Conservation (phyloP, 2,797 vertebrate genomes). For the Microchirus variegatus region DNA sequence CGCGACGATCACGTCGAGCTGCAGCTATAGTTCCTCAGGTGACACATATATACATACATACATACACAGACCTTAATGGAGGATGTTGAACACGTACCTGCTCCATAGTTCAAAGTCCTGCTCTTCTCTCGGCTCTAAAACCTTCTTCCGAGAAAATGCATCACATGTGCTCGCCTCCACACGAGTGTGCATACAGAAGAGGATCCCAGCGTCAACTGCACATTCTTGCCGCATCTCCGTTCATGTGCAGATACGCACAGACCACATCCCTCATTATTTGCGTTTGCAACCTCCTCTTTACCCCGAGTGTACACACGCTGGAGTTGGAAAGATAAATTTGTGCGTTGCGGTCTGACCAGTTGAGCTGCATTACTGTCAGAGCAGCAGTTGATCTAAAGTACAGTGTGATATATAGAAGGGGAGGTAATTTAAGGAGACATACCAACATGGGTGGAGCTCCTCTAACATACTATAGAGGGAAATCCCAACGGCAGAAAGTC, state of each 20-base stretch:
- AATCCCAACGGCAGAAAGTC: neutral
- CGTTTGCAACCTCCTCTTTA: too few species aligned
- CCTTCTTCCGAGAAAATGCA: neutral
- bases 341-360: constrained; percentile 14
- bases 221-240: neutral
- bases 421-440: neutral
- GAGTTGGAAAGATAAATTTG: neutral
- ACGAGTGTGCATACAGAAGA: neutral
- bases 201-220: neutral
- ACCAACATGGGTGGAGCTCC: neutral
- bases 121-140: neutral
- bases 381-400: neutral
- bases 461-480: neutral
- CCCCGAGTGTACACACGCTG: neutral
- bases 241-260: neutral
- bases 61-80: neutral
- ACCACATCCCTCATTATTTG: neutral
- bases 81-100: neutral
- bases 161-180: neutral
- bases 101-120: constrained; percentile 2
- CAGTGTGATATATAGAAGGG: neutral
- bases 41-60: neutral
- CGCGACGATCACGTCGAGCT: too few species aligned
- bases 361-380: constrained; percentile 19
- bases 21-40: neutral